Evolutionary conservation across 2,113 vertebrate species (phyloP).

Genomic region (Narcine bancroftii): DNA sequence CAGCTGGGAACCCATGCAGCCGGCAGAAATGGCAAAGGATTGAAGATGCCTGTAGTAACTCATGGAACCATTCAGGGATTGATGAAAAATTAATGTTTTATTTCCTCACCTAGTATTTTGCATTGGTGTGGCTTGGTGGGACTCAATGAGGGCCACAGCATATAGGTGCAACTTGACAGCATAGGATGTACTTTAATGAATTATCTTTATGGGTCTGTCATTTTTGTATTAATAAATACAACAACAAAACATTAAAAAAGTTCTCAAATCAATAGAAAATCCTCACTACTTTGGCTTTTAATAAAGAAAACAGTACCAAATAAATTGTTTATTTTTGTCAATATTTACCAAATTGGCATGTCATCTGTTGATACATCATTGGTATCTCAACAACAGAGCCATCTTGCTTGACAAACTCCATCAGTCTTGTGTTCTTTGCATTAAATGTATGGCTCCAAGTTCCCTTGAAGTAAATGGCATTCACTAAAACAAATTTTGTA

Average conservation of each 20-base stretch:
- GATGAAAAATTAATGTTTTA: not conserved
- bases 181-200: no score
- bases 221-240: not conserved
- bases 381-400: slow-evolving; percentile 42
- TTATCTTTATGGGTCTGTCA: not conserved
- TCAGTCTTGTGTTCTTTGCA: slow-evolving; percentile 42
- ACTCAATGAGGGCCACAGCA: not conserved
- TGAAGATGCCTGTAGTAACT: no score
- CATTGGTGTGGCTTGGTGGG: no score
- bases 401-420: slow-evolving; percentile 46
- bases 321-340: not conserved
- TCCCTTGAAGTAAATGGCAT: slow-evolving; percentile 51
- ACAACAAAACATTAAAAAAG: not conserved
- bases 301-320: not conserved
- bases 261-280: not conserved
- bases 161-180: not conserved
- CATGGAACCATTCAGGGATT: no score
- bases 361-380: slow-evolving; percentile 43
- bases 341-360: slow-evolving; percentile 12
- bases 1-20: no score
- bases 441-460: slow-evolving; percentile 50
- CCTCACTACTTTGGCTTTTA: not conserved
- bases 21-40: no score
- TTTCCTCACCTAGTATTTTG: not conserved
- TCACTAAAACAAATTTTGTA: slow-evolving; percentile 50